Conservation (phyloP, 2,797 vertebrate species). For the Selene dorsalis region DNA sequence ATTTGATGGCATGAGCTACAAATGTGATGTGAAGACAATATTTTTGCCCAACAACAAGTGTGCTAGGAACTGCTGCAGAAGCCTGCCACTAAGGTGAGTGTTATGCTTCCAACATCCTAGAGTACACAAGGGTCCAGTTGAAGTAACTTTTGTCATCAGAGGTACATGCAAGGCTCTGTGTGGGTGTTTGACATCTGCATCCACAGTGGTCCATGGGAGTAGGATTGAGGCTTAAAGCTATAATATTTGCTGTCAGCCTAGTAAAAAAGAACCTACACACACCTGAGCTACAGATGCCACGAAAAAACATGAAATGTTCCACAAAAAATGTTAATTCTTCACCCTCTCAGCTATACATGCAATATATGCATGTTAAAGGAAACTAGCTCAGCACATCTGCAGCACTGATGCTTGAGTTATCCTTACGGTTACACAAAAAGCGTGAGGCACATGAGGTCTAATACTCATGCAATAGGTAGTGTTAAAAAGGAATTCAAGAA, state of each 20-base stretch:
- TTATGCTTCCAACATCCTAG: too few species aligned
- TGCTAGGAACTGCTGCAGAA: too few species aligned
- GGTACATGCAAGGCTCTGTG: too few species aligned
- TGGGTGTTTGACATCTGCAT: too few species aligned
- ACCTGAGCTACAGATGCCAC: constrained; percentile 1
- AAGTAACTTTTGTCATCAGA: too few species aligned
- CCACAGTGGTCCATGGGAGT: too few species aligned
- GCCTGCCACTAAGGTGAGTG: too few species aligned
- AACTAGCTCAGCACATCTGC: constrained; percentile 34
- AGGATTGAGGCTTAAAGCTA: neutral
- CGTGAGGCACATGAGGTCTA: constrained; percentile 19
- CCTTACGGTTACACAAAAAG: constrained; percentile 31
- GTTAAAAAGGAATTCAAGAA: neutral
- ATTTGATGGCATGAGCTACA: neutral
- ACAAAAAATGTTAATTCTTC: constrained; percentile 9
- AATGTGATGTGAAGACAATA: neutral
- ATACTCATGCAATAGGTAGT: constrained; percentile 23
- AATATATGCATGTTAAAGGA: constrained; percentile 10
- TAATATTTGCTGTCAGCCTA: neutral
- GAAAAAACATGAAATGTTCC: constrained; percentile 3
- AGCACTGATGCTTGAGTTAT: constrained; percentile 35
- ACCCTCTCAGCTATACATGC: constrained; percentile 13
- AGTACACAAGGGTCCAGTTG: too few species aligned
- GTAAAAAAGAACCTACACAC: neutral
- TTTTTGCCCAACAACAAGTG: neutral